Evolutionary conservation across 2,888 invertebrate genomes (phyloP), one percentile per base, ranked within the genome.

Genomic region (Volucella inanis): DNA sequence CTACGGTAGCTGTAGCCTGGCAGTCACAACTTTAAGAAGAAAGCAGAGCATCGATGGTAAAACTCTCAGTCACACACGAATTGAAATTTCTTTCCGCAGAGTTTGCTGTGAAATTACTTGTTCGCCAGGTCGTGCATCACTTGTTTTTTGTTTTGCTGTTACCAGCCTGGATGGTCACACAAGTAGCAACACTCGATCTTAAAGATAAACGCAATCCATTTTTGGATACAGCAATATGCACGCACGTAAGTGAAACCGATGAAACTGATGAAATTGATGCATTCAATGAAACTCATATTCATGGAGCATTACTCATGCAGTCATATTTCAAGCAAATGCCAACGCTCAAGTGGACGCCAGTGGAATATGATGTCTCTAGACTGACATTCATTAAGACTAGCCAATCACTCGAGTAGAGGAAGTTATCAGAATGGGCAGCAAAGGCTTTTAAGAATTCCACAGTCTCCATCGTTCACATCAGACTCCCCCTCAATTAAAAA

Each of bases 71-170:
- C 31, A 12, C 68, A 22, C 50, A 64, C 43, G 31, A 67, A 39
- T 2, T 59, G 22, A 47, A 50, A 39, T 70, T 59, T 64, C 70
- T 70, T 75, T 75, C 62, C 65, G 70, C 59, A 54, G 59, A 74
- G 62, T 74, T 64, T 41, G 68, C 67, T 67, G 55, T 75, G 65
- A 70, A 79, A 84, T 70, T 54, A 54, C 64, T 61, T 64, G 64
- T 50, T 64, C 74, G 14, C 50, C 52, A 50, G 49, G 45, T 72
- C 55, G 65, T 77, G 71, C 47, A 65, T 61, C 55, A 62, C 14
- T 31, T 80, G 22, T 68, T 47, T 22, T 45, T 61, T 47, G 14
- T 47, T 47, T 68, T 9, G 12, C 31, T n/a, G 9, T 39, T 10
- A n/a, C 43, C 10, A 31, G 31, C 6, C 31, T 31, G 31, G 31